phyloP scores from a whole-genome alignment of 2,113 vertebrate species.

The Oriolus oriolus region DNA sequence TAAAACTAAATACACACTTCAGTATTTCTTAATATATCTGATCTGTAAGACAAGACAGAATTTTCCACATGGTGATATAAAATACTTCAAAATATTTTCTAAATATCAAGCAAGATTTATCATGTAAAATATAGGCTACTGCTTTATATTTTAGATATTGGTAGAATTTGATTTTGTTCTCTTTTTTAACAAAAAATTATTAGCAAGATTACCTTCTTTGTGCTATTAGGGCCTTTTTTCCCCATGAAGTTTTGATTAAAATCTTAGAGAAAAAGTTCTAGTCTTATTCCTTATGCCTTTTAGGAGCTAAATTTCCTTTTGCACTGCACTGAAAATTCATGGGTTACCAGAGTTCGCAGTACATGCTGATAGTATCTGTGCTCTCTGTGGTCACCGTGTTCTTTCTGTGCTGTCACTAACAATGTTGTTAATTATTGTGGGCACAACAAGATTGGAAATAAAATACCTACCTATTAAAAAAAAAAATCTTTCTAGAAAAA shows the following conservation, averaged over 20 bases:
- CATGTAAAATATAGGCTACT: not conserved
- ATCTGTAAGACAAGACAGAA: not conserved
- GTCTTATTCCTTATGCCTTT: not conserved
- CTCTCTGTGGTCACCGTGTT: not conserved
- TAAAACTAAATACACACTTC: not conserved
- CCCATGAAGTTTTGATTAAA: not conserved
- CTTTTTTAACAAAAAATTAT: not conserved
- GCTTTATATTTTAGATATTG: not conserved
- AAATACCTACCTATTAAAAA: not conserved
- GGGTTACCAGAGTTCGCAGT: rapidly evolving
- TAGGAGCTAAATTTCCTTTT: not conserved
- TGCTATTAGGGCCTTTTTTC: not conserved
- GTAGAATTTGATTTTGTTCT: not conserved
- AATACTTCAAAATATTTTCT: not conserved
- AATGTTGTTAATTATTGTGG: not conserved
- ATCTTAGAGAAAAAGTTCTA: not conserved
- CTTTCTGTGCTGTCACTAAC: not conserved
- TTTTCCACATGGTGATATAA: not conserved
- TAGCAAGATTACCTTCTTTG: not conserved
- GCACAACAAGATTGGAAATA: not conserved
- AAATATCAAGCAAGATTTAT: not conserved
- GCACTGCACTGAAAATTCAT: not conserved
- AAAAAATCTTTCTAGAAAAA: not conserved
- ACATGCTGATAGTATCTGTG: not conserved
- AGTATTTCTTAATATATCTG: not conserved